Conservation (phyloP, 1,140 invertebrate genomes). For the Apis dorsata region DNA sequence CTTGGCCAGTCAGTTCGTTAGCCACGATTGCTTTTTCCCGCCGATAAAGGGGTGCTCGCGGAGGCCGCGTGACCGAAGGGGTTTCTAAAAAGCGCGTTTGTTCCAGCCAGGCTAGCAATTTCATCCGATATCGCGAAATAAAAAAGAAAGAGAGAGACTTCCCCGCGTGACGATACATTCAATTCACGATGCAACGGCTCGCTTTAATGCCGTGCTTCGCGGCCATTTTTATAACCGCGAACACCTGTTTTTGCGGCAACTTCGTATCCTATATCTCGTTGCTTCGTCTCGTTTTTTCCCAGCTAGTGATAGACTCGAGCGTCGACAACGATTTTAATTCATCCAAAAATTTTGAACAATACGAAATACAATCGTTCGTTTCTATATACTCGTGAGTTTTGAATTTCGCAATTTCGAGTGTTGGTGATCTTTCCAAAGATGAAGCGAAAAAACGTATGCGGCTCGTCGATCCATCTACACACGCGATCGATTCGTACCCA, state of each 20-base stretch:
- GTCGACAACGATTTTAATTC: neutral
- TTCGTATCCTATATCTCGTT: neutral
- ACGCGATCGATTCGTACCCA: too few species aligned
- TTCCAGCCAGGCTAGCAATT: slow-evolving; percentile 28
- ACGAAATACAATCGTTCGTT: too few species aligned
- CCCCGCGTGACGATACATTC: neutral
- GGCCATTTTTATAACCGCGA: slow-evolving; percentile 33
- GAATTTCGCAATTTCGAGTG: too few species aligned
- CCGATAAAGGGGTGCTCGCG: neutral
- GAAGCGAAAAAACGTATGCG: too few species aligned
- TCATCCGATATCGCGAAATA: slow-evolving; percentile 49
- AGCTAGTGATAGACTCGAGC: neutral
- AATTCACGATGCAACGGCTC: slow-evolving; percentile 20
- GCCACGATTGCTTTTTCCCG: neutral
- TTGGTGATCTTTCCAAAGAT: too few species aligned
- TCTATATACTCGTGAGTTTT: too few species aligned
- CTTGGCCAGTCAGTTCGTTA: slow-evolving; percentile 1
- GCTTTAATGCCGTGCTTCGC: slow-evolving; percentile 26
- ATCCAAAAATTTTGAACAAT: too few species aligned
- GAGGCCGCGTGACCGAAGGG: neutral
- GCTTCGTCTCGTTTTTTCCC: neutral
- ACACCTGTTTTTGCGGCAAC: slow-evolving; percentile 35
- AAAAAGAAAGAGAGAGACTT: neutral
- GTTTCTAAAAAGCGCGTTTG: slow-evolving; percentile 23
- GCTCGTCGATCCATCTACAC: too few species aligned